phyloP scores from a whole-genome alignment of 1,140 invertebrate species.

The Ptiloglossa arizonensis region DNA sequence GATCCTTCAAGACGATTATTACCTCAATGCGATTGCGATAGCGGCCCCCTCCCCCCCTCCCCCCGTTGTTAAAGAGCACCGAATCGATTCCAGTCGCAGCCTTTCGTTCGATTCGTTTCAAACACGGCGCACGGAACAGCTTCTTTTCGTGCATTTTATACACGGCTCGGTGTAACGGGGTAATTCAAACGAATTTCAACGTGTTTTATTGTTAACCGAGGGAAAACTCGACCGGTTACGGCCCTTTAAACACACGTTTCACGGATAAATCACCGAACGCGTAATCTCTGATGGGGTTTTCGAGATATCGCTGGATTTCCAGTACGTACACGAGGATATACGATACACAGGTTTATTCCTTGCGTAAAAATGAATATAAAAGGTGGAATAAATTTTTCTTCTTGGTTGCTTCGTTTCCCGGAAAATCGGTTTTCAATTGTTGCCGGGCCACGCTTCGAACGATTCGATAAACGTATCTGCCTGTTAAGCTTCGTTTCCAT shows the following conservation, averaged over 20 bases:
- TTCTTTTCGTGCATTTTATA: neutral
- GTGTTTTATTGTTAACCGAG: neutral
- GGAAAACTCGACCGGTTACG: neutral
- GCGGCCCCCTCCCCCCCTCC: too few species aligned
- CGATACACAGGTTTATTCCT: too few species aligned
- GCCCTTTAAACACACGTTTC: neutral
- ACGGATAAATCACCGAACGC: too few species aligned
- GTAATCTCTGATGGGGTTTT: neutral
- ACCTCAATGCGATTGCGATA: neutral
- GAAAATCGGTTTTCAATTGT: too few species aligned
- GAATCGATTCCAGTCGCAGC: neutral
- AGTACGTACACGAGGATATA: too few species aligned
- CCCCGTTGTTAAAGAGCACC: neutral
- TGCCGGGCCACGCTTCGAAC: too few species aligned
- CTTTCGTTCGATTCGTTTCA: neutral
- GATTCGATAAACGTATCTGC: too few species aligned
- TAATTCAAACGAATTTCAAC: neutral
- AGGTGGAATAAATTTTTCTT: too few species aligned
- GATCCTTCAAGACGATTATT: slow-evolving; percentile 11
- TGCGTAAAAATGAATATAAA: too few species aligned
- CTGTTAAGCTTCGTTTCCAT: too few species aligned
- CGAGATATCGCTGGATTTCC: too few species aligned
- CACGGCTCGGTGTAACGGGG: neutral
- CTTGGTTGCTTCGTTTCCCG: too few species aligned
- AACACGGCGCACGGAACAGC: neutral